Conservation (phyloP, 2,113 vertebrate genomes). For the Prunella himalayana region DNA sequence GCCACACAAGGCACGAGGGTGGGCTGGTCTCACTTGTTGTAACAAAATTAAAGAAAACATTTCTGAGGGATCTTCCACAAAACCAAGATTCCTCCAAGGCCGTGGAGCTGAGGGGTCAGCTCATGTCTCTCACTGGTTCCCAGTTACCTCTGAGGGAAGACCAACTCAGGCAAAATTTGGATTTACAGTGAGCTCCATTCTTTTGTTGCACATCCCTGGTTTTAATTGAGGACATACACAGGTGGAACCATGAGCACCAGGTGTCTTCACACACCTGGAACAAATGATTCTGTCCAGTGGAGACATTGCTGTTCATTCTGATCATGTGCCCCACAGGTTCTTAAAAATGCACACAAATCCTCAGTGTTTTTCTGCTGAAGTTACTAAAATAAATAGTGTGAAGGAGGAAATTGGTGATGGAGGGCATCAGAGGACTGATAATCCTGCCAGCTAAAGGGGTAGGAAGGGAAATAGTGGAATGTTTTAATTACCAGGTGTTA, state of each 20-base stretch:
- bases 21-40: constrained; percentile 66
- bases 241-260: neutral
- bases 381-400: neutral
- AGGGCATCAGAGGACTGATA: neutral
- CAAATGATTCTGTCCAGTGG: neutral
- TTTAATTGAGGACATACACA: neutral
- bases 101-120: constrained; percentile 41
- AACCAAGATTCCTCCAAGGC: constrained; percentile 31
- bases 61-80: constrained; percentile 68
- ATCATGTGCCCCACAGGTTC: fast-evolving
- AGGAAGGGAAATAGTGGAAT: neutral
- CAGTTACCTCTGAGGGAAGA: neutral
- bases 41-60: constrained; percentile 70
- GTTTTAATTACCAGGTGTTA: neutral
- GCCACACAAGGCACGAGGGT: constrained; percentile 61
- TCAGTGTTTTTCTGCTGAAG: neutral
- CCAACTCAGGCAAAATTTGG: neutral
- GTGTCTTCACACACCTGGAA: neutral
- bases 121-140: neutral
- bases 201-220: neutral
- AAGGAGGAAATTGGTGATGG: neutral
- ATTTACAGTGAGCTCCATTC: neutral
- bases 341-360: neutral
- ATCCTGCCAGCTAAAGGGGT: neutral
- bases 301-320: neutral